Conservation (phyloP, 2,113 vertebrate species). For the Girardinichthys multiradiatus region DNA sequence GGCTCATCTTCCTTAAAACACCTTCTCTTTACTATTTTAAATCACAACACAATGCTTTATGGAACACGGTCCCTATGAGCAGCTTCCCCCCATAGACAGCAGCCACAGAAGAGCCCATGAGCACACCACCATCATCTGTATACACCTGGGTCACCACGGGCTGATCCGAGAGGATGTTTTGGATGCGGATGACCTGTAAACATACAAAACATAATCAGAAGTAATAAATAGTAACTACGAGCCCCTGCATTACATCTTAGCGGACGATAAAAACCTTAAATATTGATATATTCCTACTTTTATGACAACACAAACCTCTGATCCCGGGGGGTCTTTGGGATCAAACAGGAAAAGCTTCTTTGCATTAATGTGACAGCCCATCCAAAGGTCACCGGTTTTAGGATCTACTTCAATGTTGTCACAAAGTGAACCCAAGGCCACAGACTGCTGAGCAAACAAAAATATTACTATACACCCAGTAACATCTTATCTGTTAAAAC, state of each 20-base stretch:
- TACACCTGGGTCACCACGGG: constrained; percentile 87
- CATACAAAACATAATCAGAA: not conserved
- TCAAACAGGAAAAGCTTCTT: constrained; percentile 75
- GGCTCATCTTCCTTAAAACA: not conserved
- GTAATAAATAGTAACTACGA: not conserved
- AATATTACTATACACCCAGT: not conserved
- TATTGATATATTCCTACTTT: not conserved
- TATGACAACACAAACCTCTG: constrained; percentile 84
- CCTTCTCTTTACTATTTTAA: constrained; percentile 62
- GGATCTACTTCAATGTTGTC: constrained; percentile 90
- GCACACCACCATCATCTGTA: constrained; percentile 83
- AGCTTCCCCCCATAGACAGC: constrained; percentile 80
- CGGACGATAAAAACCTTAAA: not conserved
- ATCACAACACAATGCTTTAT: constrained; percentile 88
- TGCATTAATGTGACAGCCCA: constrained; percentile 87
- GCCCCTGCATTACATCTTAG: not conserved
- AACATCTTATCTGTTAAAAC: too few relatives aligned
- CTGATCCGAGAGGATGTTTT: constrained; percentile 87
- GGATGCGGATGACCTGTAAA: constrained; percentile 83
- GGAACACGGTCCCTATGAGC: constrained; percentile 89
- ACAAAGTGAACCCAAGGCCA: constrained; percentile 81
- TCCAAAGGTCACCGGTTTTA: constrained; percentile 88
- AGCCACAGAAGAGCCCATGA: constrained; percentile 88
- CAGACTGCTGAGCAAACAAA: constrained; percentile 65
- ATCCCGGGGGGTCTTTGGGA: constrained; percentile 84